phyloP scores from a whole-genome alignment of 2,113 vertebrate species.

The Myrmophylax atrothorax region DNA sequence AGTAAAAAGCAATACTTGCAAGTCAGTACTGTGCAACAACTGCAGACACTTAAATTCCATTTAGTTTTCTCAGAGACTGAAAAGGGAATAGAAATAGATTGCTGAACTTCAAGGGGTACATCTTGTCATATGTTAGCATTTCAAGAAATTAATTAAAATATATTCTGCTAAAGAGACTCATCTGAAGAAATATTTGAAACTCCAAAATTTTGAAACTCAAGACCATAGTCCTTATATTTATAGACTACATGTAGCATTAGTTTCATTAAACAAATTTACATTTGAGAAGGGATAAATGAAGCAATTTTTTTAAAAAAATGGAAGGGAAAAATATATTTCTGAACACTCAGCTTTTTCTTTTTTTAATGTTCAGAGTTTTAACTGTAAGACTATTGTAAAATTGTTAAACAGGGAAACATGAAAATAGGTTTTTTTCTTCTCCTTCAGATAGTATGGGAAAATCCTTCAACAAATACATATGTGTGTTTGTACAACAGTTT shows the following conservation, averaged over 20 bases:
- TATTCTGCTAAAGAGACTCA: not conserved
- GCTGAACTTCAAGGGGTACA: not conserved
- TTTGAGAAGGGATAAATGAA: not conserved
- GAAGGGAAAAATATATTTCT: not conserved
- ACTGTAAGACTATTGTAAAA: not conserved
- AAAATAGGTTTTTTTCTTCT: not conserved
- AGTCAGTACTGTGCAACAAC: not conserved
- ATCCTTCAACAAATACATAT: not conserved
- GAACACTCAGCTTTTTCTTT: not conserved
- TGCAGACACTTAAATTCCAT: not conserved
- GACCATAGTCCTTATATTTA: not conserved
- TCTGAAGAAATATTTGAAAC: not conserved
- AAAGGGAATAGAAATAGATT: not conserved
- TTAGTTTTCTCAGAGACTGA: not conserved
- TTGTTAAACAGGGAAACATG: not conserved
- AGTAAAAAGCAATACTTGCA: not conserved
- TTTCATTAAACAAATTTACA: not conserved
- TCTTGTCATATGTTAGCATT: not conserved
- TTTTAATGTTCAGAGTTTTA: not conserved
- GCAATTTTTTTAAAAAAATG: not conserved
- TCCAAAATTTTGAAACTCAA: not conserved
- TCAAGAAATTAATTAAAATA: not conserved
- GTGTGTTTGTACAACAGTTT: conserved; percentile 10
- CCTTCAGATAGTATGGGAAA: not conserved
- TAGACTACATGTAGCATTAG: not conserved